These are phyloP conservation scores for Coregonus ussuriensis DNA, from an alignment of 2,797 vertebrate species.

Conservation along the genomic window DNA sequence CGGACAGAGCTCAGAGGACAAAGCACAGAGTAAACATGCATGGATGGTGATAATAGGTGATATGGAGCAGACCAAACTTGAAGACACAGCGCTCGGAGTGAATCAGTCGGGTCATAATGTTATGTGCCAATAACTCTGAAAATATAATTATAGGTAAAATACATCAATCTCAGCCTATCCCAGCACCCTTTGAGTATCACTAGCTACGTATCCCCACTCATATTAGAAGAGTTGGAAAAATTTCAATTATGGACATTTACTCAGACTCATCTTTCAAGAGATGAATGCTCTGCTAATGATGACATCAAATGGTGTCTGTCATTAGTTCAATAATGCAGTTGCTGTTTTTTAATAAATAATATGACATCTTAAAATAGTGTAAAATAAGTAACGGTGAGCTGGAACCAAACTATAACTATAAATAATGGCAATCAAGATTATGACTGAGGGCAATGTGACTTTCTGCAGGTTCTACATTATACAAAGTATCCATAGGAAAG, in stretches of 20 bases:
- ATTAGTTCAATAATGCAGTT: conserved; percentile 49
- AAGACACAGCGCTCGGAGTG: conserved; percentile 22
- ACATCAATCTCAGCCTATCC: conserved; percentile 39
- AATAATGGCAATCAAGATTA: conserved; percentile 37
- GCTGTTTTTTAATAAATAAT: conserved; percentile 37
- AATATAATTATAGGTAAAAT: conserved; percentile 44
- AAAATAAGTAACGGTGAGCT: conserved; percentile 15
- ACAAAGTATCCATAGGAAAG: too few species aligned
- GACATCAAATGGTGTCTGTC: conserved; percentile 40
- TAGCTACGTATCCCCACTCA: conserved; percentile 27
- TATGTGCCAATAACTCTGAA: conserved; percentile 57
- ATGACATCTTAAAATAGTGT: conserved; percentile 25
- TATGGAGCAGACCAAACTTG: conserved; percentile 21
- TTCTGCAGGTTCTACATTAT: neutral
- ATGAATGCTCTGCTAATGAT: conserved; percentile 44
- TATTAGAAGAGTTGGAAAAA: conserved; percentile 29
- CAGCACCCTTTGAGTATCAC: conserved; percentile 49
- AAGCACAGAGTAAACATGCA: conserved; percentile 28
- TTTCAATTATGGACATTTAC: conserved; percentile 42
- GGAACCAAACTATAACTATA: conserved; percentile 41
- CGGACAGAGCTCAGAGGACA: conserved; percentile 27
- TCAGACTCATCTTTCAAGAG: conserved; percentile 29
- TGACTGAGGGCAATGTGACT: neutral
- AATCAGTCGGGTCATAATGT: conserved; percentile 37
- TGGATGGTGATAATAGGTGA: conserved; percentile 47